These are phyloP conservation scores for Pristionchus fissidentatus DNA, from an alignment of 2,888 invertebrate genomes.

Conservation along the genomic window DNA sequence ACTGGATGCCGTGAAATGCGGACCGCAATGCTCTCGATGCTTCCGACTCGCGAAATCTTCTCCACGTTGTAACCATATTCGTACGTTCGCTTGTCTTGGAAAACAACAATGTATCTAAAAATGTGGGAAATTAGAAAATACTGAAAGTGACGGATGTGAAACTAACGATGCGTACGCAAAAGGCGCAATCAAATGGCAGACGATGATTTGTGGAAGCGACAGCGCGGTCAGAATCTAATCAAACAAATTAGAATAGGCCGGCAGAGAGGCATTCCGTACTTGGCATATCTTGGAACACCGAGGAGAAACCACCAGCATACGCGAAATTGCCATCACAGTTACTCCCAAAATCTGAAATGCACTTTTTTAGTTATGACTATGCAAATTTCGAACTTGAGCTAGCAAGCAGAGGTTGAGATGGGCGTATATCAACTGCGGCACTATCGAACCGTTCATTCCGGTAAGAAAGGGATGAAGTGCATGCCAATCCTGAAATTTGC, in stretches of 20 bases:
- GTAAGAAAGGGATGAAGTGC: not conserved
- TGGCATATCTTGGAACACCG: not conserved
- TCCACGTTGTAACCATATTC: not conserved
- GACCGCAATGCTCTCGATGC: conserved; percentile 2
- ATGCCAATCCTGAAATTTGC: not conserved
- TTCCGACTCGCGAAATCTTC: not conserved
- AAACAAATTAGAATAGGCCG: too few species aligned
- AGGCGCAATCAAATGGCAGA: not conserved
- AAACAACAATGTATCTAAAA: not conserved
- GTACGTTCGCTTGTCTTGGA: conserved; percentile 3
- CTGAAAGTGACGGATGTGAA: not conserved
- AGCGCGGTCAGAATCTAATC: not conserved
- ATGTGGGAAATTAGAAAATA: too few species aligned
- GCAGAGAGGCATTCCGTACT: too few species aligned
- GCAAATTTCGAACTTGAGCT: not conserved
- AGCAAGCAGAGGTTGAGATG: not conserved
- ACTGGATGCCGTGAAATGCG: too few species aligned
- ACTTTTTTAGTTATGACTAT: too few species aligned
- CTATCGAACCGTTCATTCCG: conserved; percentile 19
- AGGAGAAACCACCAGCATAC: conserved; percentile 6
- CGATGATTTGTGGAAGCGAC: not conserved
- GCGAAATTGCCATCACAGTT: conserved; percentile 13
- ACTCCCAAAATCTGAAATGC: conserved; percentile 22
- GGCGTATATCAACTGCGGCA: conserved; percentile 14
- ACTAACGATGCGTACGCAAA: not conserved